These are phyloP conservation scores for Tetragnatha versicolor DNA, from an alignment of 1,140 invertebrate species.

Conservation along the genomic window DNA sequence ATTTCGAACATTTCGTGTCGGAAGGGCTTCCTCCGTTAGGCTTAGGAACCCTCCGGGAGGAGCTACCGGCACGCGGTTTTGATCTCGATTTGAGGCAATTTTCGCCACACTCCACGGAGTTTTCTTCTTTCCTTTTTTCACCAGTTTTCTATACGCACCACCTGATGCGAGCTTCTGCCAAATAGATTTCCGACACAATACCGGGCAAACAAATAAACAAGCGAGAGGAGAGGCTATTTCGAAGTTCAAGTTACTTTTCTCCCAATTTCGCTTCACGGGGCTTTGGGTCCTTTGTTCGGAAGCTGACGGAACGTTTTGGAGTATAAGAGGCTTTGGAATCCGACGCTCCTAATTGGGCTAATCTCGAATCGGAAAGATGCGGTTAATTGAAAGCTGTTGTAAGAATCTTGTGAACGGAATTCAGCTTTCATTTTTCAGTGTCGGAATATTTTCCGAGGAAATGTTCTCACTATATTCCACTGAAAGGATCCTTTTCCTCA, in stretches of 20 bases:
- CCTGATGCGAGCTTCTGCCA: neutral
- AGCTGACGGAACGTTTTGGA: too few relatives aligned
- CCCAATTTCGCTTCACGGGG: neutral
- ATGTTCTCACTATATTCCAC: neutral
- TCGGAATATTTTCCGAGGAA: neutral
- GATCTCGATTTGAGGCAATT: slow-evolving; percentile 39
- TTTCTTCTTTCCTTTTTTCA: neutral
- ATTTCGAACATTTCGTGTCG: slow-evolving; percentile 31
- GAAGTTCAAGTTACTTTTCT: neutral
- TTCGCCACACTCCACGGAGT: slow-evolving; percentile 33
- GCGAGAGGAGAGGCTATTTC: neutral
- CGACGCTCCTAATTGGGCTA: neutral
- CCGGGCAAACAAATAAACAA: too few relatives aligned
- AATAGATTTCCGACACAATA: slow-evolving; percentile 1
- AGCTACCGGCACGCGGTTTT: slow-evolving; percentile 14
- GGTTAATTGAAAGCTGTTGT: neutral
- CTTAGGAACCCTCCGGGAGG: slow-evolving; percentile 16
- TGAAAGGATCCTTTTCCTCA: too few relatives aligned
- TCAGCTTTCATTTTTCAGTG: neutral
- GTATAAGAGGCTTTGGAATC: neutral
- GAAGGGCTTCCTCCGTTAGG: neutral
- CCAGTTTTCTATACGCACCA: neutral
- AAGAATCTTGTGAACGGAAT: too few relatives aligned
- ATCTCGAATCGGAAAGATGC: neutral
- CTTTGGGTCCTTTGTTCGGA: neutral